Evolutionary conservation across 2,797 vertebrate genomes (phyloP), one percentile per base, ranked within the genome.

Genomic region (Poecilia gillii): DNA sequence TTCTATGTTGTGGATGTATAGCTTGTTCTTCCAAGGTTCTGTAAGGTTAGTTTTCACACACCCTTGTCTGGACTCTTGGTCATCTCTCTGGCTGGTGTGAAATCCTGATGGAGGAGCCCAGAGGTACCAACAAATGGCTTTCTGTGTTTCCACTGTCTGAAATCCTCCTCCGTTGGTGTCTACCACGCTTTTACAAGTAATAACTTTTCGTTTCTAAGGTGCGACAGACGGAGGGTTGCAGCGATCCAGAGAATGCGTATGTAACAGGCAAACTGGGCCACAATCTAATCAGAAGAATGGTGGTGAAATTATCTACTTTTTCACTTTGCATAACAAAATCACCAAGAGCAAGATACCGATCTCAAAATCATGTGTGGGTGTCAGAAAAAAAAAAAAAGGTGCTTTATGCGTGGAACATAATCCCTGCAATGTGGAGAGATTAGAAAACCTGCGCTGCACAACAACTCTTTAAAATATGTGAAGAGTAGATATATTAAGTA

Each of bases 21-120:
- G 3, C 0, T 68, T 4, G 33, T 12, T 2, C 57, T 80, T 80
- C 76, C 6, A 1, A 14, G 31, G 55, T 70, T 46, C 16, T 72
- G 85, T 72, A 51, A n/a, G 76, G 81, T 87, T 91, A 77, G 55
- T 86, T 88, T 93, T 95, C 90, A 83, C 93, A 94, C 86, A 78
- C 78, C 81, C 73, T 70, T 57, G 85, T 85, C 84, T 91, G 81
- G 72, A 57, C 25, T 53, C 83, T 87, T 80, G 87, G 91, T 90
- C 87, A 90, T 92, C 88, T 94, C 90, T 90, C 91, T 71, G 23
- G 73, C 76, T 66, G 76, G 88, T 94, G 94, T 90, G 91, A 95
- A 94, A 89, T 91, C 92, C 89, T 81, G 70, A 84, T 83, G 1
- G 18, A 71, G 62, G 74, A 92, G 59, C 77, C 62, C 77, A 28